Conservation (phyloP, 2,797 vertebrate genomes). For the Anisognathus igniventris region DNA sequence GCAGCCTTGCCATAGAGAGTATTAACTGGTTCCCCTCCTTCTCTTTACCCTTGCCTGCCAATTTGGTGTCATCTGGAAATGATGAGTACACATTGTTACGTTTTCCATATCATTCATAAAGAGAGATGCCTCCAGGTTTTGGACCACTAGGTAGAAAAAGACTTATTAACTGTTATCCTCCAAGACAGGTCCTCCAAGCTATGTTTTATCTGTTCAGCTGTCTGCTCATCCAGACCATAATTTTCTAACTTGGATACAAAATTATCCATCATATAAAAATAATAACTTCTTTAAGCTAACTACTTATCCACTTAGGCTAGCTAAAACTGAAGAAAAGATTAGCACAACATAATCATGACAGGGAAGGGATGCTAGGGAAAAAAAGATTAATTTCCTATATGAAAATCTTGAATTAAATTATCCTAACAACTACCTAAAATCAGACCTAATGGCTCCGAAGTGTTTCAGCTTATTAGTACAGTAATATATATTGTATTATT, state of each 20-base stretch:
- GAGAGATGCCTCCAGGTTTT: neutral
- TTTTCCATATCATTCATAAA: neutral
- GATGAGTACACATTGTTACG: neutral
- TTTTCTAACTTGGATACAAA: neutral
- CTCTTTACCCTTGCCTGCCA: neutral
- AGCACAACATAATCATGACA: neutral
- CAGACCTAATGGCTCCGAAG: neutral
- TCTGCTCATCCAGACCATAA: neutral
- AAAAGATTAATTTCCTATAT: neutral
- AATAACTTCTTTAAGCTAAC: neutral
- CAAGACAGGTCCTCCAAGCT: neutral
- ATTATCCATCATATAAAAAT: neutral
- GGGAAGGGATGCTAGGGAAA: neutral
- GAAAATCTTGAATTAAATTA: neutral
- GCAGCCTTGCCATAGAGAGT: fast-evolving
- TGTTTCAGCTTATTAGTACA: neutral
- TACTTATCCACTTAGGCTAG: neutral
- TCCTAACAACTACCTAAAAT: neutral
- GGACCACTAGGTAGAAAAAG: neutral
- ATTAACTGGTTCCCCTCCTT: neutral
- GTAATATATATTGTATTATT: neutral
- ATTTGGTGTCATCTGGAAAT: neutral
- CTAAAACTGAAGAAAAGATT: neutral
- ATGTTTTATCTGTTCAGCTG: neutral
- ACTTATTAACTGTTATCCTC: neutral